phyloP scores from a whole-genome alignment of 1,140 invertebrate species.

The Ips typographus region DNA sequence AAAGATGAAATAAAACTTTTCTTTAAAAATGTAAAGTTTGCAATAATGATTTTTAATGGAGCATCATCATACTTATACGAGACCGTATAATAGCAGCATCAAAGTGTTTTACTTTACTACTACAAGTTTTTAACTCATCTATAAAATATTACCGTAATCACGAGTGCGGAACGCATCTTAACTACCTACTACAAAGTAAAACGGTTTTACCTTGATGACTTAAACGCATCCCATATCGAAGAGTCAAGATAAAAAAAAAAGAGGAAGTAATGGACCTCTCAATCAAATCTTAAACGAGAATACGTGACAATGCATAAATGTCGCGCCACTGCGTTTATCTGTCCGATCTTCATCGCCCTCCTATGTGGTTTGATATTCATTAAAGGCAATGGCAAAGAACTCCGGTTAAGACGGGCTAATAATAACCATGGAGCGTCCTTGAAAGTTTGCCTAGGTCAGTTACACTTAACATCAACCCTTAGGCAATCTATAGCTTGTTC shows the following conservation, averaged over 20 bases:
- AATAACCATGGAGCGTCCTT: constrained; percentile 35
- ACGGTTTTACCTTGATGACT: no score
- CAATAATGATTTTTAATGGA: no score
- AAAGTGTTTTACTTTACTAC: no score
- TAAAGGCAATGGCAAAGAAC: constrained; percentile 27
- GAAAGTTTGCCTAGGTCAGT: constrained; percentile 40
- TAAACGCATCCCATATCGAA: no score
- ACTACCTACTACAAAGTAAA: no score
- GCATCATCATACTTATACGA: no score
- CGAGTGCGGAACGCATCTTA: no score
- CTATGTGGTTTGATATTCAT: constrained; percentile 36
- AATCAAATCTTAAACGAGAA: constrained; percentile 13
- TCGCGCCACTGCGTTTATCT: constrained; percentile 26
- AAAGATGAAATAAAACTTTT: no score
- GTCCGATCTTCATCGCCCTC: constrained; percentile 11
- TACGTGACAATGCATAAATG: constrained; percentile 25
- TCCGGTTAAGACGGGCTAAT: constrained; percentile 20
- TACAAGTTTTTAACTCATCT: no score
- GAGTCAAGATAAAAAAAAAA: neutral
- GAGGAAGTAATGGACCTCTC: constrained; percentile 8
- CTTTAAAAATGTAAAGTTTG: no score
- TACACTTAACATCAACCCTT: constrained; percentile 26
- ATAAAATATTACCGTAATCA: no score
- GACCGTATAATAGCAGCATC: no score
- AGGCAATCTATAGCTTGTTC: constrained; percentile 11